phyloP scores from a whole-genome alignment of 2,888 invertebrate species.

The Drosophila imparisetae region DNA sequence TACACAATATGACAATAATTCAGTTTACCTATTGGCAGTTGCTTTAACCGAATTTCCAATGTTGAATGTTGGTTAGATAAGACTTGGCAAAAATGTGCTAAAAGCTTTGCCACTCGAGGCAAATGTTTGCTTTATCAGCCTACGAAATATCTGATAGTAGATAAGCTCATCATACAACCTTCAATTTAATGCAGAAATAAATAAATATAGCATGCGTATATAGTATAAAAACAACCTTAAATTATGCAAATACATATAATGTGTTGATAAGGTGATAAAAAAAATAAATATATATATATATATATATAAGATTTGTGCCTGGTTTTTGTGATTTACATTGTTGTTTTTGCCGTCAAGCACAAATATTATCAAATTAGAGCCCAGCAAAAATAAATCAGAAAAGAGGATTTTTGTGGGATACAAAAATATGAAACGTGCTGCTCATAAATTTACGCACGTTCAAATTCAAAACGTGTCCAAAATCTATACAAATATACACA shows the following conservation, averaged over 20 bases:
- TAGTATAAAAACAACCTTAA: conserved; percentile 20
- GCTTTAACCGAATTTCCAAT: conserved; percentile 21
- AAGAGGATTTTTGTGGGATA: not conserved
- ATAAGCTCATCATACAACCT: conserved; percentile 35
- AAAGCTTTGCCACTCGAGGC: conserved; percentile 16
- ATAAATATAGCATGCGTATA: conserved; percentile 9
- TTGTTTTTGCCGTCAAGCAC: conserved; percentile 25
- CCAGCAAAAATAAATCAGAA: conserved; percentile 16
- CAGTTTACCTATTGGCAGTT: conserved; percentile 26
- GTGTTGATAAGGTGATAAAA: conserved; percentile 65
- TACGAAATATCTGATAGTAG: conserved; percentile 23
- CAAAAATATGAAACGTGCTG: conserved; percentile 46
- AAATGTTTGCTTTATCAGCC: conserved; percentile 29
- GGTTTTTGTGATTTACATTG: conserved; percentile 14
- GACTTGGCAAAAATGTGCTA: conserved; percentile 34
- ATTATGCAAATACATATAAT: conserved; percentile 55
- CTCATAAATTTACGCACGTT: conserved; percentile 60
- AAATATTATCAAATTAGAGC: conserved; percentile 46
- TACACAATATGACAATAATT: conserved; percentile 5
- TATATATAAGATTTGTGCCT: not conserved
- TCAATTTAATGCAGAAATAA: conserved; percentile 9
- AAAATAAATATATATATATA: conserved; percentile 9
- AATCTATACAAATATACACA: conserved; percentile 46
- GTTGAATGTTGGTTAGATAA: conserved; percentile 21
- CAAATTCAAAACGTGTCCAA: conserved; percentile 60